Base-by-base conservation (phyloP, 2,113 vertebrate genomes). In the Spilogale gracilis region DNA sequence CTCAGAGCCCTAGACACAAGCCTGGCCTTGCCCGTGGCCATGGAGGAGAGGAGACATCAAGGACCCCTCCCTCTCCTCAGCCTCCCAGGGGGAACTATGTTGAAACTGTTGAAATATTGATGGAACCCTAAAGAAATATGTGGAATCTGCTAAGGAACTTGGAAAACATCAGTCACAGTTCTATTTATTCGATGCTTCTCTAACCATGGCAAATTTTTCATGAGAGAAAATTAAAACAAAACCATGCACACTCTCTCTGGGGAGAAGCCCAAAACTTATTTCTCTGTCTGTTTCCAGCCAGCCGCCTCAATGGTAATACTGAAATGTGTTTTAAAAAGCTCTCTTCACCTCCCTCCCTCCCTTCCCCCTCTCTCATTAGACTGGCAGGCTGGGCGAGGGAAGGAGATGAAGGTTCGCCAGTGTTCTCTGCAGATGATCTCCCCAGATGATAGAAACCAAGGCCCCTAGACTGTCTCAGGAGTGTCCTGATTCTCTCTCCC, bases 181-280 rank as follows among this genome's bases (percentile, higher is more conserved):
- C 56, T 96, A 83, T 96, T 93, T 97, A 82, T 63, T 92, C 0
- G 1, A 92, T 79, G 83, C 43, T 83, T 96, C 60, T 83, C 87
- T 97, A 95, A 96, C 89, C 87, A 90, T 84, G 95, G 83, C 83
- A 87, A 97, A 97, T 92, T 96, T 95, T 97, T 96, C 97, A 98
- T 96, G 69, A 98, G 92, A 96, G 60, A 98, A 98, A 97, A 97
- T 94, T 97, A 98, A 97, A 97, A 97, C 95, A 96, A 95, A 96
- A 96, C 92, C 83, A 80, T 73, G 92, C 97, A 83, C 69, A 50
- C 69, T 87, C 30, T 92, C 87, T 97, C 94, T 50, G 2, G 3
- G 83, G 73, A 94, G 85, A 97, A 89, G 56, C 43, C 27, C 56
- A 38, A 71, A 96, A 25, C 82, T 91, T 58, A 82, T 94, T 97